Conservation (phyloP, 2,797 vertebrate genomes). For the Enteromius trimaculatus region DNA sequence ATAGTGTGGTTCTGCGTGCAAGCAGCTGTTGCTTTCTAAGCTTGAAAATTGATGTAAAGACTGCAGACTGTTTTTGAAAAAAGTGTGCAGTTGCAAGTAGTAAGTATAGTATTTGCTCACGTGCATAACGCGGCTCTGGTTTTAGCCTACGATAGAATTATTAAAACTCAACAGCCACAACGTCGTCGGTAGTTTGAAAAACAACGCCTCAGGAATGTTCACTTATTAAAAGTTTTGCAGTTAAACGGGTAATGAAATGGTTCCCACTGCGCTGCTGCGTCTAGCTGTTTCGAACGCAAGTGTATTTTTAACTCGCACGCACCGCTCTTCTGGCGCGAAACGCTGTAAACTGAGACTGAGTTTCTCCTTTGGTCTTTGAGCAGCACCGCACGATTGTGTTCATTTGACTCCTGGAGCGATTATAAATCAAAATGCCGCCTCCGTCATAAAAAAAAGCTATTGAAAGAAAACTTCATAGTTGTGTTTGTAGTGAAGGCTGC, state of each 20-base stretch:
- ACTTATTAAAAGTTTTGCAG: not conserved
- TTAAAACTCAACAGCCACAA: too few relatives aligned
- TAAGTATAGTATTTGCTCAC: not conserved
- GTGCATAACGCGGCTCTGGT: not conserved
- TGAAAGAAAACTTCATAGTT: not conserved
- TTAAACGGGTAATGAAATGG: not conserved
- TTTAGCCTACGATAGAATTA: not conserved
- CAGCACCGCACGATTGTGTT: not conserved
- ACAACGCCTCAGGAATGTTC: too few relatives aligned
- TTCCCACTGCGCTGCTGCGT: too few relatives aligned
- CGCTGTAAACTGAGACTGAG: not conserved
- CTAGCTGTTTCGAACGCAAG: not conserved
- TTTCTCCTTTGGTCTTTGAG: not conserved
- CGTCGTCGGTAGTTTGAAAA: not conserved
- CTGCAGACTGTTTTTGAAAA: not conserved
- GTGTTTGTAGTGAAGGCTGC: not conserved
- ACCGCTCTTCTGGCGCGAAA: not conserved
- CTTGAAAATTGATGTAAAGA: not conserved
- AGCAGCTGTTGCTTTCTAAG: conserved; percentile 17
- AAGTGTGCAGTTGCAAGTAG: too few relatives aligned
- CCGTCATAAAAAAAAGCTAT: not conserved
- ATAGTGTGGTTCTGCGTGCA: not conserved
- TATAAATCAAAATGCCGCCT: not conserved
- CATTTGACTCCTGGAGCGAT: not conserved
- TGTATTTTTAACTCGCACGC: not conserved